Evolutionary conservation across 2,797 vertebrate species (phyloP).

Genomic region (Eulemur mongoz): DNA sequence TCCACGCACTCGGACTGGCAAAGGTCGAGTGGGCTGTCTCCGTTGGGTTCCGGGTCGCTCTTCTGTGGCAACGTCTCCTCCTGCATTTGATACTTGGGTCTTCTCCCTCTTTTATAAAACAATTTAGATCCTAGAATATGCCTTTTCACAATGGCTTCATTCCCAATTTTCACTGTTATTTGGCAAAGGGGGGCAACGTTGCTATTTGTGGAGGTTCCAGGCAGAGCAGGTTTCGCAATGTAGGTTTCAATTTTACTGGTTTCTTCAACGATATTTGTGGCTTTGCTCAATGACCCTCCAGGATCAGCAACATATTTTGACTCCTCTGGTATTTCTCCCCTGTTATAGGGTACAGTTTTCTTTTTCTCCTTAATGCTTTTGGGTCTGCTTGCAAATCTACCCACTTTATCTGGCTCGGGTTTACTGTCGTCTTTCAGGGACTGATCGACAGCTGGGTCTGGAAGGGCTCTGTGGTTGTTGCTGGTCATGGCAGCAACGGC

Average conservation of each 20-base stretch:
- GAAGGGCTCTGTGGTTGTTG: conserved; percentile 67
- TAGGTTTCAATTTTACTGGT: conserved; percentile 95
- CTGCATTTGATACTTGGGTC: conserved; percentile 82
- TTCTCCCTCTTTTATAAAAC: conserved; percentile 90
- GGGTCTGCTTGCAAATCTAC: conserved; percentile 74
- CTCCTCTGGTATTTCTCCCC: conserved; percentile 89
- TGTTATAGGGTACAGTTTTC: conserved; percentile 70
- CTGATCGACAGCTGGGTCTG: conserved; percentile 58
- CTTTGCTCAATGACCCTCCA: conserved; percentile 83
- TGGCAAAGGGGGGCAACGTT: conserved; percentile 95
- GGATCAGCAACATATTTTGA: conserved; percentile 82
- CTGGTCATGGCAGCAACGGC: conserved; percentile 81
- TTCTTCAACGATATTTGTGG: conserved; percentile 69
- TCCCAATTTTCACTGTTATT: conserved; percentile 99
- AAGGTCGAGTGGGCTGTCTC: conserved; percentile 84
- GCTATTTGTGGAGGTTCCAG: conserved; percentile 93
- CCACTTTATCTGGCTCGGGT: conserved; percentile 83
- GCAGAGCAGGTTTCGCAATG: conserved; percentile 97
- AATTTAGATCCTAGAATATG: conserved; percentile 96
- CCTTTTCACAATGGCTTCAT: conserved; percentile 96
- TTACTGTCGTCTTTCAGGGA: conserved; percentile 80
- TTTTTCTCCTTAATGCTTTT: conserved; percentile 84
- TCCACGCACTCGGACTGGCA: conserved; percentile 84
- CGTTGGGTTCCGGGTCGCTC: conserved; percentile 81
- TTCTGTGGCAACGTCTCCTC: conserved; percentile 82